A percentile compares a stretch with the other conserved stretches of the same genome.
phyloP scores from a whole-genome alignment of 2,888 invertebrate genomes.

The Sympetrum striolatum region DNA sequence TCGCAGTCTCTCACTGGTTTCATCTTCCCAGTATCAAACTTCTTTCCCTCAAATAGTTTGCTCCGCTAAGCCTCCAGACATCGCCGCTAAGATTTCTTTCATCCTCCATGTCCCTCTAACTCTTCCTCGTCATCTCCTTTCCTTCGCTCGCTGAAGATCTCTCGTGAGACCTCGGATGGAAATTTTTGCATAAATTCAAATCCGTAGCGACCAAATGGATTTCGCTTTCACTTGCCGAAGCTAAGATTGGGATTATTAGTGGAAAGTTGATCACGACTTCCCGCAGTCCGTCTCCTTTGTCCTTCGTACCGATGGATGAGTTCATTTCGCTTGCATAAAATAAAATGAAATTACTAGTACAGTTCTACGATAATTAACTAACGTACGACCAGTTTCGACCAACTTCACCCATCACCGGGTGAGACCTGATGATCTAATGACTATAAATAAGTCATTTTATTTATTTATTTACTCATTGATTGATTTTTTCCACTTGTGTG shows the following conservation, averaged over 20 bases:
- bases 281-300: background rate
- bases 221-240: background rate
- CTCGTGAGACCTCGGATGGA: background rate
- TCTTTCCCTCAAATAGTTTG: background rate
- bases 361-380: too few relatives aligned
- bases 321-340: too few relatives aligned
- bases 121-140: background rate
- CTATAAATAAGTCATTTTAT: too few relatives aligned
- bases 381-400: too few relatives aligned
- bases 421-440: too few relatives aligned
- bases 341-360: too few relatives aligned
- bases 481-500: too few relatives aligned
- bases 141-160: background rate
- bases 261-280: background rate
- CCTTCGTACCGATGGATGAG: too few relatives aligned
- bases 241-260: background rate
- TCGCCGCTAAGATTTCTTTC: background rate
- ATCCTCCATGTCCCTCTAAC: background rate
- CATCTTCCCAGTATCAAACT: background rate
- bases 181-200: background rate
- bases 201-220: background rate
- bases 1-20: too few relatives aligned
- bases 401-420: too few relatives aligned
- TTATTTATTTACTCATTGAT: too few relatives aligned
- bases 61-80: background rate